Conservation (phyloP, 2,113 vertebrate species). For the Neotragus pygmaeus region DNA sequence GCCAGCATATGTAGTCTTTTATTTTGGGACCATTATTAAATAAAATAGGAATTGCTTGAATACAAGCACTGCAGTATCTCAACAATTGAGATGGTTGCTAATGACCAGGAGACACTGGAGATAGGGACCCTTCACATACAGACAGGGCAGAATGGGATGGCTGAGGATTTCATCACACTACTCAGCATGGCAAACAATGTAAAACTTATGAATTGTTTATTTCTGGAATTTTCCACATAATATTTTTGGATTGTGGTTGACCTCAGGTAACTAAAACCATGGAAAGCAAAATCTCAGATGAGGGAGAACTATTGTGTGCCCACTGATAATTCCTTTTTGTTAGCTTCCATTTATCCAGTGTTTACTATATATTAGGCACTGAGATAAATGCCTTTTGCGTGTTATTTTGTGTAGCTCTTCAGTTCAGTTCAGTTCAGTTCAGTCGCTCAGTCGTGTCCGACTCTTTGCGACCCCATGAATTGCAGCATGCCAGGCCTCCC, state of each 20-base stretch:
- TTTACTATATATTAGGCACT: not conserved
- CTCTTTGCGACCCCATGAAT: not conserved
- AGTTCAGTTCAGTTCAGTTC: not conserved
- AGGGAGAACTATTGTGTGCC: not conserved
- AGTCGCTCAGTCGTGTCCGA: not conserved
- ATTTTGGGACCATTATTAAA: not conserved
- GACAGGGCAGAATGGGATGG: not conserved
- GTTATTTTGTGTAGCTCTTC: not conserved
- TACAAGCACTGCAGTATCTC: not conserved
- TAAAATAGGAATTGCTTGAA: not conserved
- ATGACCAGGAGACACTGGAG: not conserved
- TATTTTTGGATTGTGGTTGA: not conserved
- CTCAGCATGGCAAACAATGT: not conserved
- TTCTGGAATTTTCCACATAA: not conserved
- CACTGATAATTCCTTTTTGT: not conserved
- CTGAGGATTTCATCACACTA: not conserved
- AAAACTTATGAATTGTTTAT: not conserved
- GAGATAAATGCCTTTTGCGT: not conserved
- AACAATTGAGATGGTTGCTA: not conserved
- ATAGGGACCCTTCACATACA: not conserved
- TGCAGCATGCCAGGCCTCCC: not conserved
- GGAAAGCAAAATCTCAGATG: not conserved
- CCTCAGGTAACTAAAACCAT: not conserved
- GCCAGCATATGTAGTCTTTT: not conserved
- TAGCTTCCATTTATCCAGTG: not conserved